phyloP scores from a whole-genome alignment of 2,113 vertebrate genomes.

The Bagarius yarrelli region DNA sequence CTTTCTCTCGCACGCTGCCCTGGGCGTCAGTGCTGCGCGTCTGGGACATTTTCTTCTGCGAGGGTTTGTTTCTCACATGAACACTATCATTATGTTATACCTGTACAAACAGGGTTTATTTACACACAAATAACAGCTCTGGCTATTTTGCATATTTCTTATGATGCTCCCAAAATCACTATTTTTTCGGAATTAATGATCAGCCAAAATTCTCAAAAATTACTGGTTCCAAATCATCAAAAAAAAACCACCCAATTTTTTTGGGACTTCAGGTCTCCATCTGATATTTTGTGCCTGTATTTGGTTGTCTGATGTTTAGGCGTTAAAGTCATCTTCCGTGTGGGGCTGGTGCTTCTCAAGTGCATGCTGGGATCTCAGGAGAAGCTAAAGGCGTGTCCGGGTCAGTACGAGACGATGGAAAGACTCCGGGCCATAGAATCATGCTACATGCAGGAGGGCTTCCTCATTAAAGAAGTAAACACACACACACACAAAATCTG shows the following conservation, averaged over 20 bases:
- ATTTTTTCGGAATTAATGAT: too few species aligned
- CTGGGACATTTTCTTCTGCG: conserved; percentile 99
- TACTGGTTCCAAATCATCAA: not conserved
- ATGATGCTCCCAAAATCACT: too few species aligned
- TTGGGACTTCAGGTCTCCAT: not conserved
- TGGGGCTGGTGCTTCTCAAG: conserved; percentile 90
- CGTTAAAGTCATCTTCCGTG: conserved; percentile 93
- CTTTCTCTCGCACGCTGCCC: conserved; percentile 92
- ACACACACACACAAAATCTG: not conserved
- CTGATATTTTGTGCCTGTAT: not conserved
- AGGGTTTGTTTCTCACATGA: conserved; percentile 72
- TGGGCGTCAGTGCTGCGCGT: conserved; percentile 93
- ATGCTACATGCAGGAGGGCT: conserved; percentile 87
- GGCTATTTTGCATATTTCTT: not conserved
- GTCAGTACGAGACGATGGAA: conserved; percentile 95
- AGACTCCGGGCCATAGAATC: conserved; percentile 80
- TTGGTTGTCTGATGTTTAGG: conserved; percentile 68
- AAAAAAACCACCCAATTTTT: too few species aligned
- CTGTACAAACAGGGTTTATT: not conserved
- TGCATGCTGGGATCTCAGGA: conserved; percentile 88
- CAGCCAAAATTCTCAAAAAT: not conserved
- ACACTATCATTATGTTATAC: not conserved
- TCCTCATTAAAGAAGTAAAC: conserved; percentile 87
- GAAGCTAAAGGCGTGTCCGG: conserved; percentile 86
- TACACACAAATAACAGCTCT: not conserved